A percentile compares a stretch with the other conserved stretches of the same genome.
Evolutionary conservation across 2,888 invertebrate genomes (phyloP).

Genomic region (Hypena proboscidalis): DNA sequence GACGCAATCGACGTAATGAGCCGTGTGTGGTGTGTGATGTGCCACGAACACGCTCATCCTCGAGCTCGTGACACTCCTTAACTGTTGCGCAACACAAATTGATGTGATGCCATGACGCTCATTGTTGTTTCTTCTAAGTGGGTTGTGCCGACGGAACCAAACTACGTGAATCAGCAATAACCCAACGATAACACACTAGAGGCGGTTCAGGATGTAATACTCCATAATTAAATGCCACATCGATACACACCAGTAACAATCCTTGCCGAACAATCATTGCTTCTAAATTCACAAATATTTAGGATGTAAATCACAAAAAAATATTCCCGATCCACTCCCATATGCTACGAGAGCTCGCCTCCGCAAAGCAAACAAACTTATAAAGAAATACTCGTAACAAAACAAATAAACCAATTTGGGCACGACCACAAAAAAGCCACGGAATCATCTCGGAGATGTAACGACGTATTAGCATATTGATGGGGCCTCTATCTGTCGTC

Average conservation of each 20-base stretch:
- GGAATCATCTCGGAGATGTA: conserved; percentile 65
- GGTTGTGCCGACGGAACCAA: conserved; percentile 51
- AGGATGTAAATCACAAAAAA: conserved; percentile 33
- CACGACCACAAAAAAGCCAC: conserved; percentile 68
- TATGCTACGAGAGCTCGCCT: conserved; percentile 61
- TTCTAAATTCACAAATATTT: conserved; percentile 45
- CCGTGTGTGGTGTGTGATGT: conserved; percentile 32
- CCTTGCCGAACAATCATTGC: conserved; percentile 21
- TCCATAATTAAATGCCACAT: conserved; percentile 28
- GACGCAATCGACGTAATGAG: conserved; percentile 43
- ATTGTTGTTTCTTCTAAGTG: conserved; percentile 57
- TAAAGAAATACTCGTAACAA: conserved; percentile 76
- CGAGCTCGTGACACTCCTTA: conserved; percentile 20
- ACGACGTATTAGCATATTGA: conserved; percentile 81
- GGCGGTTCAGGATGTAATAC: conserved; percentile 52
- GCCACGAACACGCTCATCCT: conserved; percentile 20
- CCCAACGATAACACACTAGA: conserved; percentile 51
- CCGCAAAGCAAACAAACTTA: conserved; percentile 76
- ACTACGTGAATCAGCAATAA: conserved; percentile 59
- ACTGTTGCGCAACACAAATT: conserved; percentile 44
- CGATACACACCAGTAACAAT: conserved; percentile 44
- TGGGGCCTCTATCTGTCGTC: conserved; percentile 74
- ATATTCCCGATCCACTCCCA: conserved; percentile 50
- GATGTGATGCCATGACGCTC: no score
- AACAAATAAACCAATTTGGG: conserved; percentile 83